phyloP scores from a whole-genome alignment of 1,140 invertebrate genomes.

The Amphibalanus amphitrite region DNA sequence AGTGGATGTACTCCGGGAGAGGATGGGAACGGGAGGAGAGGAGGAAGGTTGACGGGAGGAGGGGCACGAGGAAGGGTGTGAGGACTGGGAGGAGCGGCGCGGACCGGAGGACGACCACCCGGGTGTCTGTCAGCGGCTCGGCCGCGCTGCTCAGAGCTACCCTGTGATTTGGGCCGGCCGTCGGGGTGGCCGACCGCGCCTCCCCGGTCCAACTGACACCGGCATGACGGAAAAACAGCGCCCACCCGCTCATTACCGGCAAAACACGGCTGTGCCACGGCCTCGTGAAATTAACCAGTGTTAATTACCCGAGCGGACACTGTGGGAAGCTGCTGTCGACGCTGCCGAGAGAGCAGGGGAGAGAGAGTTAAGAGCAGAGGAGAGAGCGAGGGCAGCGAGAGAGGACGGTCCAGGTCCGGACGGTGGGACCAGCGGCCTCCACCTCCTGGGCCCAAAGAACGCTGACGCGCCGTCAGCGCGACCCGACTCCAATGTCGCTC shows the following conservation, averaged over 20 bases:
- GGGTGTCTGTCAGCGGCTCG: neutral
- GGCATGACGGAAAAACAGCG: neutral
- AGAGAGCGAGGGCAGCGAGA: too few relatives aligned
- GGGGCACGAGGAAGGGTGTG: neutral
- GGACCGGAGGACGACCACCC: neutral
- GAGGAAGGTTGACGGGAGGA: too few relatives aligned
- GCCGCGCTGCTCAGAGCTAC: neutral
- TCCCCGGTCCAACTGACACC: too few relatives aligned
- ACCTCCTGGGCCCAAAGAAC: neutral
- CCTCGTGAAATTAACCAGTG: neutral
- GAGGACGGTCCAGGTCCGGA: neutral
- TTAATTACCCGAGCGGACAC: neutral
- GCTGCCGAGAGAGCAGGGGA: too few relatives aligned
- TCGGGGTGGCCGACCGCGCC: too few relatives aligned
- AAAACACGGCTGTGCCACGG: too few relatives aligned
- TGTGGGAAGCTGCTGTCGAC: neutral
- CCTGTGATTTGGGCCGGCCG: neutral
- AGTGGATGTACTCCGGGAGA: too few relatives aligned
- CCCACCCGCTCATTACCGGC: neutral
- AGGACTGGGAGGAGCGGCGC: too few relatives aligned
- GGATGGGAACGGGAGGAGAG: too few relatives aligned
- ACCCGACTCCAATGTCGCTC: neutral
- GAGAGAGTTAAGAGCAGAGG: too few relatives aligned
- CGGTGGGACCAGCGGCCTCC: too few relatives aligned
- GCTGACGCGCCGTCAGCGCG: too few relatives aligned